Evolutionary conservation across 2,113 vertebrate genomes (phyloP).

Genomic region (Egretta garzetta): DNA sequence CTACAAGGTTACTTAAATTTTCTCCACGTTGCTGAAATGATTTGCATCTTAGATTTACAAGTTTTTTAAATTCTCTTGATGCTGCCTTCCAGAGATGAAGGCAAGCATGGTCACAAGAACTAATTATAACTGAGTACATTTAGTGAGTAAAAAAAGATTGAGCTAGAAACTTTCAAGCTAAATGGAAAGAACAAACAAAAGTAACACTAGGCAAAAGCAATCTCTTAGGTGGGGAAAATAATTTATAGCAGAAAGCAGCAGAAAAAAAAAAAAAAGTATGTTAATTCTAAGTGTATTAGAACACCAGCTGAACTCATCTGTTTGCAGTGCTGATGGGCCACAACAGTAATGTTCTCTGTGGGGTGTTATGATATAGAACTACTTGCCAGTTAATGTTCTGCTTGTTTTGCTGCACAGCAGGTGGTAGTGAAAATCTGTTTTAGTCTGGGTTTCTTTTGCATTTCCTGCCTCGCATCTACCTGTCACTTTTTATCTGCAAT

Average conservation of each 20-base stretch:
- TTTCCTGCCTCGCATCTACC: neutral
- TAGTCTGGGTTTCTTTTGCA: neutral
- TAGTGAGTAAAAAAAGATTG: neutral
- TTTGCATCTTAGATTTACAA: neutral
- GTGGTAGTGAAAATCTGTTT: neutral
- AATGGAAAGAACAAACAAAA: neutral
- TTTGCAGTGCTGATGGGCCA: neutral
- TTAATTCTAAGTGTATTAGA: neutral
- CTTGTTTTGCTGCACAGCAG: neutral
- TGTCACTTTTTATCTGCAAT: neutral
- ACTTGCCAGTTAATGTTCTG: constrained; percentile 1
- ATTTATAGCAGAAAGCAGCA: neutral
- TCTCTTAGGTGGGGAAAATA: rapidly evolving
- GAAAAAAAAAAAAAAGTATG: neutral
- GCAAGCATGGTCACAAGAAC: neutral
- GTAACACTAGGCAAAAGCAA: neutral
- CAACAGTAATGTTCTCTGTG: neutral
- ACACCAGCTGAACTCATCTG: neutral
- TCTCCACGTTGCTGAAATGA: neutral
- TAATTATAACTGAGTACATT: neutral
- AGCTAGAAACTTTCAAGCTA: neutral
- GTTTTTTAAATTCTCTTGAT: neutral
- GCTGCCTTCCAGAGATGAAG: neutral
- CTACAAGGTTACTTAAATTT: neutral
- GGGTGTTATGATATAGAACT: neutral